Conservation (phyloP, 2,113 vertebrate genomes). For the Empidonax alnorum region DNA sequence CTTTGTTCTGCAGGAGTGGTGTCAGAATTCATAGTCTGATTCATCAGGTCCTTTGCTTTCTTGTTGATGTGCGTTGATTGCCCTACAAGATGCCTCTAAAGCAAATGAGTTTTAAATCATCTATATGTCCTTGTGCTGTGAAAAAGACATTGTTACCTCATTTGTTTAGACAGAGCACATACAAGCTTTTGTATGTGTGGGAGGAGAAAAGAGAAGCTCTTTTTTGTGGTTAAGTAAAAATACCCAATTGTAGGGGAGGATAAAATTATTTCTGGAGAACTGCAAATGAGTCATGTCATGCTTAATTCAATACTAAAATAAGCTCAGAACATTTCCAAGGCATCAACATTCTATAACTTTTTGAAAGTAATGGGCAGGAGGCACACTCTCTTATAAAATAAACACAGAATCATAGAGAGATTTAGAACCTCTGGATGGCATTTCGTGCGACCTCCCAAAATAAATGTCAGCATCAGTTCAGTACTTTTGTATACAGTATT, state of each 20-base stretch:
- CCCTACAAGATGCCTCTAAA: conserved; percentile 7
- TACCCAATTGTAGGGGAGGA: conserved; percentile 48
- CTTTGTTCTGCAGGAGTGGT: conserved; percentile 16
- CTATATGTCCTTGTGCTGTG: conserved; percentile 18
- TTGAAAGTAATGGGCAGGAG: conserved; percentile 3
- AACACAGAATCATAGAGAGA: background rate
- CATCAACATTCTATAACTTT: background rate
- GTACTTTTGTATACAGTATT: background rate
- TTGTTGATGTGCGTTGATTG: conserved; percentile 12
- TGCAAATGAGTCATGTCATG: conserved; percentile 47
- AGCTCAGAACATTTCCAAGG: conserved; percentile 24
- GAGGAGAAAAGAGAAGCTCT: conserved; percentile 31
- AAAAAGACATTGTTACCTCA: conserved; percentile 19
- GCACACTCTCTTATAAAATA: background rate
- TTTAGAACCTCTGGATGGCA: background rate
- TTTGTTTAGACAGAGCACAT: conserved; percentile 44
- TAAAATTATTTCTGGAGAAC: conserved; percentile 55
- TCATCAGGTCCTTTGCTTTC: conserved; percentile 41
- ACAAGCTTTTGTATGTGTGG: conserved; percentile 25
- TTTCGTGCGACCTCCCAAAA: background rate
- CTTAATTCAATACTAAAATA: conserved; percentile 54
- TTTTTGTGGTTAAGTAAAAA: conserved; percentile 44
- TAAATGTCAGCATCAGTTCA: background rate
- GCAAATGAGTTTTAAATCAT: conserved; percentile 48
- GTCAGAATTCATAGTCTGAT: conserved; percentile 28